Evolutionary conservation across 2,113 vertebrate species (phyloP), one percentile per base, ranked within the genome.

Genomic region (Colaptes auratus): DNA sequence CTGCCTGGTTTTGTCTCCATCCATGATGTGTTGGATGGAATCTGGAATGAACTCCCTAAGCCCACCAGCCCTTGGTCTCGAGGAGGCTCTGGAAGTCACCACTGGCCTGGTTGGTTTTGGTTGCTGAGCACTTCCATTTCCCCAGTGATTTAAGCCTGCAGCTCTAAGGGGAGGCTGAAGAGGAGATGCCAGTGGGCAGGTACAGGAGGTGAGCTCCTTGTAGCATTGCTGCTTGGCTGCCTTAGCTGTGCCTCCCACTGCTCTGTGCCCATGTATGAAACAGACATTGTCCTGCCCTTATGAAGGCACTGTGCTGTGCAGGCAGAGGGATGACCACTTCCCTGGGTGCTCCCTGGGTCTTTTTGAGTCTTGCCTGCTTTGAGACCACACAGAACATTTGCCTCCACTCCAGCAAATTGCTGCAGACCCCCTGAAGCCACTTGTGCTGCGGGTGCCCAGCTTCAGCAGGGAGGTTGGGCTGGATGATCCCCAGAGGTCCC

Each of bases 61-160:
- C 31, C 53, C 61, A 53, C 70, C 24, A 75, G 58, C 53, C 13
- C 25, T 36, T 2, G 2, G 39, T 89, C 55, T 60, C 78, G 27
- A 0, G 52, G 50, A 48, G 15, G 23, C 8, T 80, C 50, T 28
- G 33, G 19, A 58, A 80, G 59, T 19, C 55, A 17, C 55, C 3
- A 3, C 7, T 19, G 79, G 63, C 21, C 69, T 15, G 64, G 36
- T 24, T 48, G 33, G 3, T 5, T 55, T 14, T 8, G 36, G 1
- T 30, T 0, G 12, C 48, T 25, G 65, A 73, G 39, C 7, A 3
- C 15, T 55, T 30, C 0, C 0, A 1, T 80, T 73, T 69, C 67
- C 36, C 15, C 48, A 10, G 21, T 2, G n/a, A 10, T 33, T 76
- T 67, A 25, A 80, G 3, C 33, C 72, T 70, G 36, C 11, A 55